Conservation (phyloP, 1,140 invertebrate genomes). For the Eufriesea mexicana region DNA sequence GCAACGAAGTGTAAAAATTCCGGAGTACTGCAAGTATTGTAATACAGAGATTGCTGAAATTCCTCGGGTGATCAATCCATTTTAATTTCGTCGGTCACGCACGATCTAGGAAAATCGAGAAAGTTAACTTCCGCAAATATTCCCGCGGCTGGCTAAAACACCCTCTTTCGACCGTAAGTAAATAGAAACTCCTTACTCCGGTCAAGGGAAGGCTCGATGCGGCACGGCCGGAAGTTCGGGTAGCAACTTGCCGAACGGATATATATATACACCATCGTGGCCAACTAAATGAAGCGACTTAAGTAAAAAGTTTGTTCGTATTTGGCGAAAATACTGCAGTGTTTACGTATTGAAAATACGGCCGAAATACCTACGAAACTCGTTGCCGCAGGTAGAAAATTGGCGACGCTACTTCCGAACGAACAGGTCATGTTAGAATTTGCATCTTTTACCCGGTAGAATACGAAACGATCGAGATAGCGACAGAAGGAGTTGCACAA, state of each 20-base stretch:
- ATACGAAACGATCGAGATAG: conserved; percentile 53
- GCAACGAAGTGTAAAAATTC: neutral
- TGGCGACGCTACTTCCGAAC: conserved; percentile 12
- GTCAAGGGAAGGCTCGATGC: conserved; percentile 35
- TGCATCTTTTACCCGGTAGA: conserved; percentile 60
- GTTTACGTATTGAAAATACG: conserved; percentile 69
- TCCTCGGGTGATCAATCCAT: neutral
- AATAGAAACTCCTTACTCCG: conserved; percentile 70
- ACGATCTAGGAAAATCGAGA: conserved; percentile 45
- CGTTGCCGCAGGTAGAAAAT: conserved; percentile 34
- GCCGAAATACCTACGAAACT: conserved; percentile 55
- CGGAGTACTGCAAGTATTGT: neutral
- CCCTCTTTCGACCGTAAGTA: conserved; percentile 69
- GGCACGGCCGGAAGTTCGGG: conserved; percentile 67
- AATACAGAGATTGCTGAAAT: neutral
- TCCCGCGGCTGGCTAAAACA: conserved; percentile 67
- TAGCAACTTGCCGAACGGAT: conserved; percentile 75
- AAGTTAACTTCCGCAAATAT: conserved; percentile 59
- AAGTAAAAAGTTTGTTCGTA: conserved; percentile 77
- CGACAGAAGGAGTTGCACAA: neutral
- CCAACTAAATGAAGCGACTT: conserved; percentile 77
- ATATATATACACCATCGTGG: conserved; percentile 69
- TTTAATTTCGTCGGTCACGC: conserved; percentile 51
- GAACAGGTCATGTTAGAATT: conserved; percentile 53
- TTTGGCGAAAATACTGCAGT: conserved; percentile 71